Base-by-base conservation (phyloP, 2,113 vertebrate genomes). In the Lagenorhynchus albirostris region DNA sequence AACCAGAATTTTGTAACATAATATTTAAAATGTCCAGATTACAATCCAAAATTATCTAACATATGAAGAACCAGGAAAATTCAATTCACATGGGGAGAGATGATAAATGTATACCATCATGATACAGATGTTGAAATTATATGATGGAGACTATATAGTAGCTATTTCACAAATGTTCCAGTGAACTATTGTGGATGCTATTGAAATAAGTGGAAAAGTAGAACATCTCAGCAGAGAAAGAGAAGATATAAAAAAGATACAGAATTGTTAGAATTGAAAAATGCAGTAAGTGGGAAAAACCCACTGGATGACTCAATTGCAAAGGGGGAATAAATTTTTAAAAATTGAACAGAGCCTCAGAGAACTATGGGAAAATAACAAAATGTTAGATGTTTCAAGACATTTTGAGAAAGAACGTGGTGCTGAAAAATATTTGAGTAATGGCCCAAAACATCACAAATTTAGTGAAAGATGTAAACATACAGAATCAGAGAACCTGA, bases 391-490 rank as follows among this genome's bases (percentile, higher is more conserved):
- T 8, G 29, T 85, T 85, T 96, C 81, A 74, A 65, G 58, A 93
- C 36, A 26, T 55, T 93, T 67, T 55, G 62, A 70, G 41, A 79
- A 96, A 25, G 25, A 70, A 44, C 44, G 15, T 82, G 63, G 31
- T 79, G 21, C 2, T 94, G 33, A 91, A 65, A 96, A 85, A n/a
- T 70, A 86, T 9, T 95, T 88, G 47, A 83, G 68, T 91, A 74
- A 50, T 63, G 36, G 8, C 41, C 47, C 11, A 53, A 84, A 88
- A 50, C 15, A 18, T 63, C 2, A 88, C 17, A 55, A 14, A 89
- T 63, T 91, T 92, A 86, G 55, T 73, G 25, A 81, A 89, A 76
- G 15, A 31, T 23, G 4, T 67, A 94, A 73, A 79, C 18, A n/a
- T 65, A 79, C 47, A 89, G n/a, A 80, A 89, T 92, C 58, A 79